These are phyloP conservation scores for Neopelma chrysocephalum DNA, from an alignment of 2,797 vertebrate genomes.

Conservation along the genomic window DNA sequence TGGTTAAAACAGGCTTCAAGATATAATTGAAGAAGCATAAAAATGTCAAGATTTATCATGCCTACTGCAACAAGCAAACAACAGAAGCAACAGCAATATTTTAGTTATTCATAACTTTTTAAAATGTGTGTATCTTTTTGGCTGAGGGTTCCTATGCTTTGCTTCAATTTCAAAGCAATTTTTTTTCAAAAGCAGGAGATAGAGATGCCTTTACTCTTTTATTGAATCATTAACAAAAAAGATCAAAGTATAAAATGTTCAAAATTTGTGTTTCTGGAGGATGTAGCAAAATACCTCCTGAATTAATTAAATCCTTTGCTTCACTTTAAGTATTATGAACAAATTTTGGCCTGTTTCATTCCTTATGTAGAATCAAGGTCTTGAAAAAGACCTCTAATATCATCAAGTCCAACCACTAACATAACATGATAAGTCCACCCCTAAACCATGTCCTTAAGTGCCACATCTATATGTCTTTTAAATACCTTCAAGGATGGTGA, in stretches of 20 bases:
- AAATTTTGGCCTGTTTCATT: background rate
- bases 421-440: background rate
- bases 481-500: background rate
- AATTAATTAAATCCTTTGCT: background rate
- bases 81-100: background rate
- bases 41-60: background rate
- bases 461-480: background rate
- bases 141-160: background rate
- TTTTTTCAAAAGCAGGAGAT: background rate
- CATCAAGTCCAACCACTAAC: background rate
- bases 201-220: background rate
- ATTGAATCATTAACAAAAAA: background rate
- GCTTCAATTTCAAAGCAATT: background rate
- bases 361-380: background rate
- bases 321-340: background rate
- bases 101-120: background rate
- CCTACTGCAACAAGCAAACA: background rate
- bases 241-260: background rate
- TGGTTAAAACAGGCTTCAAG: background rate
- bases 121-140: fast-evolving
- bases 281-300: background rate
- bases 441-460: too few species aligned
- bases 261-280: background rate
- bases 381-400: background rate
- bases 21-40: background rate